Percentiles rank a stretch among this genome's conserved stretches.
Evolutionary conservation across 2,888 invertebrate genomes (phyloP).

Genomic region (Tetragonula carbonaria): DNA sequence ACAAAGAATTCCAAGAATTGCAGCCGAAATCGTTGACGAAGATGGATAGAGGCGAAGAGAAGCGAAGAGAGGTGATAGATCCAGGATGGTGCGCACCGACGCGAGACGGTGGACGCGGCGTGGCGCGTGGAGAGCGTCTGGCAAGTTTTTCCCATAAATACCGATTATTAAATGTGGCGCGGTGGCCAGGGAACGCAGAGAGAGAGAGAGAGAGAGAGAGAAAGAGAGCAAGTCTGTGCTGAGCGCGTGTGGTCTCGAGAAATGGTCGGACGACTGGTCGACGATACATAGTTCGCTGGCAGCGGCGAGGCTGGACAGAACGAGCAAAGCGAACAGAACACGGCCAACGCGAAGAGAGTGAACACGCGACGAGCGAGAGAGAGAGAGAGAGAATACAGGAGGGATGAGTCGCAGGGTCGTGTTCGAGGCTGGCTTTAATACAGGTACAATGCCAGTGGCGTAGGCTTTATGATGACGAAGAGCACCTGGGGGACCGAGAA

Average conservation of each 20-base stretch:
- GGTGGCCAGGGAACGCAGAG: constrained; percentile 42
- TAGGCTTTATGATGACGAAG: constrained; percentile 84
- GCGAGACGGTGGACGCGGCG: constrained; percentile 25
- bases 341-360: constrained; percentile 37
- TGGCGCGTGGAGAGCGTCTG: constrained; percentile 54
- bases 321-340: constrained; percentile 42
- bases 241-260: constrained; percentile 59
- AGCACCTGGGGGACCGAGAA: constrained; percentile 82
- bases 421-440: constrained; percentile 81
- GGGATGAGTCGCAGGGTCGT: constrained; percentile 69
- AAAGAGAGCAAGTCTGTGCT: constrained; percentile 9
- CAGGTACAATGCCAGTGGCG: constrained; percentile 79
- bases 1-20: constrained; percentile 25
- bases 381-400: constrained; percentile 7
- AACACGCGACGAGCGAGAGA: constrained; percentile 15
- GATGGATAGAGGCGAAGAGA: not conserved
- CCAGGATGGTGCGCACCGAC: constrained; percentile 33
- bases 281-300: constrained; percentile 37
- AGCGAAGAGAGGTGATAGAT: constrained; percentile 47
- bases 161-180: constrained; percentile 78
- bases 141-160: constrained; percentile 82
- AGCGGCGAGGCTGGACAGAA: constrained; percentile 27
- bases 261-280: constrained; percentile 55
- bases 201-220: too few species aligned
- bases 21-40: too few species aligned